Evolutionary conservation across 2,797 vertebrate species (phyloP).

Genomic region (Vireo griseus): DNA sequence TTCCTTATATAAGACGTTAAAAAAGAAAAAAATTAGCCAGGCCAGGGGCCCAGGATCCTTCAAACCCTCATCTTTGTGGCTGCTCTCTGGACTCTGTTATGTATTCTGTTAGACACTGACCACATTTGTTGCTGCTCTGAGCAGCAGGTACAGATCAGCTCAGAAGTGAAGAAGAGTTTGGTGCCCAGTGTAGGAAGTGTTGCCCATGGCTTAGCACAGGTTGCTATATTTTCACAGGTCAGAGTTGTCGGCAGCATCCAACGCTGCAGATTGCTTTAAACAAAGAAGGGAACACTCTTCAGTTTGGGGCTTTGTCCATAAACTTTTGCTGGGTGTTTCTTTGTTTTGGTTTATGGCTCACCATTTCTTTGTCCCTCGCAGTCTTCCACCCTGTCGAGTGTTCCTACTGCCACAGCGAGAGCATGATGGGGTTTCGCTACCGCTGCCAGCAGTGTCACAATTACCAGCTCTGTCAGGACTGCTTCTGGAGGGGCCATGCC

Average conservation of each 20-base stretch:
- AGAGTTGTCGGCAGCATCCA: neutral
- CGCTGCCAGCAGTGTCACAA: slow-evolving; percentile 99
- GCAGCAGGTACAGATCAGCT: neutral
- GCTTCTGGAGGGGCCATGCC: slow-evolving; percentile 99
- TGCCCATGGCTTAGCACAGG: neutral
- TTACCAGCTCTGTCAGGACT: slow-evolving; percentile 99
- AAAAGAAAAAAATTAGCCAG: too few relatives aligned
- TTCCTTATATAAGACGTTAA: too few relatives aligned
- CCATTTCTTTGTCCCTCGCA: slow-evolving; percentile 53
- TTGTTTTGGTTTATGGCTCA: neutral
- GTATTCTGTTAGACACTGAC: neutral
- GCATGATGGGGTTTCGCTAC: slow-evolving; percentile 99
- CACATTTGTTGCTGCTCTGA: neutral
- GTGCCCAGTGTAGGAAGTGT: neutral
- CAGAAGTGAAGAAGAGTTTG: neutral
- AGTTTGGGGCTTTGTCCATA: neutral
- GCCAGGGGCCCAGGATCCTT: too few relatives aligned
- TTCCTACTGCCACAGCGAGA: slow-evolving; percentile 97
- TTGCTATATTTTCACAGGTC: neutral
- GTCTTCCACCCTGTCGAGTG: slow-evolving; percentile 99
- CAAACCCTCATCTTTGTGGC: neutral
- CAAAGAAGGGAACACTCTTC: neutral
- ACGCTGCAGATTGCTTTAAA: neutral
- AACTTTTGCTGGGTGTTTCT: neutral
- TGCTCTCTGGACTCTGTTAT: neutral